These are phyloP conservation scores for Calephelis virginiensis DNA, from an alignment of 1,140 invertebrate species.

Conservation along the genomic window DNA sequence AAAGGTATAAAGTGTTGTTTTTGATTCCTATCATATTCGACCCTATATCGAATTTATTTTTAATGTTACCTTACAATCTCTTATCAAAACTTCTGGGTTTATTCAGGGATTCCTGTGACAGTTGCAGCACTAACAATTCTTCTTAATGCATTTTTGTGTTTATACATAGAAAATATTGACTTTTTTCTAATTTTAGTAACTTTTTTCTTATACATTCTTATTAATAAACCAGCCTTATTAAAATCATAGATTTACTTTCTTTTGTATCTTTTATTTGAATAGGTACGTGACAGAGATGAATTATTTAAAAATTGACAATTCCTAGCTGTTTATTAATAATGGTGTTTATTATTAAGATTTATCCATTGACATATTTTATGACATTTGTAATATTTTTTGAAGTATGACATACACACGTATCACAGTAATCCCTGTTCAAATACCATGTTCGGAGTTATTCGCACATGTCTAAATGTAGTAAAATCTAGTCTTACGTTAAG, in stretches of 20 bases:
- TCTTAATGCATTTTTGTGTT: slow-evolving; percentile 20
- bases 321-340: no score
- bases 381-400: slow-evolving; percentile 20
- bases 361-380: slow-evolving; percentile 26
- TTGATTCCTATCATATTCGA: slow-evolving; percentile 15
- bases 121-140: background rate
- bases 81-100: slow-evolving; percentile 17
- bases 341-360: background rate
- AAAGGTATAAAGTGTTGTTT: slow-evolving; percentile 15
- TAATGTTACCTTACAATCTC: slow-evolving; percentile 43
- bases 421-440: slow-evolving; percentile 35
- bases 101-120: slow-evolving; percentile 33
- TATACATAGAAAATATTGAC: slow-evolving; percentile 31
- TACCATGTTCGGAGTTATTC: slow-evolving; percentile 35
- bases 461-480: slow-evolving; percentile 66
- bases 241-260: no score
- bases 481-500: slow-evolving; percentile 76
- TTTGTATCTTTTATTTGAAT: no score
- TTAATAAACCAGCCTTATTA: no score
- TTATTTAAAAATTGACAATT: no score
- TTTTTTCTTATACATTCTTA: slow-evolving; percentile 17
- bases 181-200: slow-evolving; percentile 22
- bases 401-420: slow-evolving; percentile 27
- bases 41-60: slow-evolving; percentile 39
- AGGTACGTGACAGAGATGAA: no score